Percentiles rank a stretch among this genome's conserved stretches.
phyloP scores from a whole-genome alignment of 2,113 vertebrate species.

The Phrynocephalus versicolor region DNA sequence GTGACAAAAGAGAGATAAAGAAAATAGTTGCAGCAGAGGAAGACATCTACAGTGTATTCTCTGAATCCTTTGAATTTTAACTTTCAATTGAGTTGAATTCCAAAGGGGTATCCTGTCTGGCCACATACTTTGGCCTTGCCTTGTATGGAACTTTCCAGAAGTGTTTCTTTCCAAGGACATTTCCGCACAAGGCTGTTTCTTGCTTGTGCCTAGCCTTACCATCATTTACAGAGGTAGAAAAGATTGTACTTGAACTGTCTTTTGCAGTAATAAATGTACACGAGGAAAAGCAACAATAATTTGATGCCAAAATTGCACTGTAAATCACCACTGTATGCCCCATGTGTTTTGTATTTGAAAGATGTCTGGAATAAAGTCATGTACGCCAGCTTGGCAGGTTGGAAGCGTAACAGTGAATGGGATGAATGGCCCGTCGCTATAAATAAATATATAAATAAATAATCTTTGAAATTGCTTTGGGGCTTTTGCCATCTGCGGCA shows the following conservation, averaged over 20 bases:
- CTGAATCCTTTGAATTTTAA: no score
- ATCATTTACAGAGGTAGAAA: background rate
- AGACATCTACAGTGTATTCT: no score
- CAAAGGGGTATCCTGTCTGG: no score
- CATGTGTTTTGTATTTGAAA: background rate
- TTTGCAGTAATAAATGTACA: slow-evolving; percentile 35
- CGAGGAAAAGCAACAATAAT: rapidly evolving
- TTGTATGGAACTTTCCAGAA: background rate
- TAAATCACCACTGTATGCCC: slow-evolving; percentile 39
- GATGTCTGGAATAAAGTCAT: slow-evolving; percentile 36
- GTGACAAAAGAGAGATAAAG: no score
- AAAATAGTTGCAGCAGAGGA: no score
- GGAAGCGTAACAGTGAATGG: slow-evolving; percentile 30
- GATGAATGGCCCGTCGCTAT: slow-evolving; percentile 19
- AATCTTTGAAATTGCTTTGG: slow-evolving; percentile 45
- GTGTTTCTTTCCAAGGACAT: background rate
- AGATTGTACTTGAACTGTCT: background rate
- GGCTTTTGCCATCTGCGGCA: slow-evolving; percentile 52
- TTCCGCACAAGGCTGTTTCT: background rate
- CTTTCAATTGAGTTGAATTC: no score
- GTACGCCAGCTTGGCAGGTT: slow-evolving; percentile 37
- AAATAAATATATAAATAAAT: slow-evolving; percentile 22
- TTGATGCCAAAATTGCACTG: background rate
- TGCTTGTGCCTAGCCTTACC: background rate
- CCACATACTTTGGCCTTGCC: background rate